Evolutionary conservation across 1,140 invertebrate species (phyloP), one percentile per base, ranked within the genome.

Genomic region (Ectropis grisescens): DNA sequence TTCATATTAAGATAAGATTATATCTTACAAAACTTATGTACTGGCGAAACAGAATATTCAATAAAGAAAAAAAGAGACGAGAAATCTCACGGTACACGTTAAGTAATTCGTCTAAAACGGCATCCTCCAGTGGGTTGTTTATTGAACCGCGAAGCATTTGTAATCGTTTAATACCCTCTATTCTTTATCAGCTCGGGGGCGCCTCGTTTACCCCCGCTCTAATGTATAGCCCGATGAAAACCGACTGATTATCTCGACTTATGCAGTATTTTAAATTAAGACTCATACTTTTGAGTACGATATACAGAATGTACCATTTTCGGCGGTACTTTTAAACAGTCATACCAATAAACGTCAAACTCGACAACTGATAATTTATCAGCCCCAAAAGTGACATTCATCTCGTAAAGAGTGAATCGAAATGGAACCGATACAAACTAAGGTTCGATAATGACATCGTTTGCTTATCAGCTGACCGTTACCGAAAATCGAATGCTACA

Each of bases 101-200:
- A 47, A 54, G 47, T 68, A 72, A 70, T 75, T 68, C 43, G 45
- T 59, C 53, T 59, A 58, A 68, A 66, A 49, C 50, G 56, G 28
- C 43, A 55, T 55, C 42, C 47, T 60, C 46, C 49, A 40, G 41
- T 30, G 55, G 54, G 48, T 59, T 67, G 69, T 74, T 66, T 76
- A 76, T 76, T 70, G 74, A 74, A 76, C 71, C 71, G 67, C 65
- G 53, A 74, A 75, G 71, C 70, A 76, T 76, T 80, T 76, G 75
- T 80, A 76, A 80, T 76, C 76, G 76, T 74, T 81, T 83, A 83
- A 82, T 82, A 82, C 81, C 68, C 72, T 61, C 70, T 79, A 74
- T 83, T 83, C 78, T 80, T 83, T 83, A 82, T 83, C 81, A 76
- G 68, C 45, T 41, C 39, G 37, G 60, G 43, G 56, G 64, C 59